Evolutionary conservation across 2,888 invertebrate genomes (phyloP), one percentile per base, ranked within the genome.

Genomic region (Sympetrum striolatum): DNA sequence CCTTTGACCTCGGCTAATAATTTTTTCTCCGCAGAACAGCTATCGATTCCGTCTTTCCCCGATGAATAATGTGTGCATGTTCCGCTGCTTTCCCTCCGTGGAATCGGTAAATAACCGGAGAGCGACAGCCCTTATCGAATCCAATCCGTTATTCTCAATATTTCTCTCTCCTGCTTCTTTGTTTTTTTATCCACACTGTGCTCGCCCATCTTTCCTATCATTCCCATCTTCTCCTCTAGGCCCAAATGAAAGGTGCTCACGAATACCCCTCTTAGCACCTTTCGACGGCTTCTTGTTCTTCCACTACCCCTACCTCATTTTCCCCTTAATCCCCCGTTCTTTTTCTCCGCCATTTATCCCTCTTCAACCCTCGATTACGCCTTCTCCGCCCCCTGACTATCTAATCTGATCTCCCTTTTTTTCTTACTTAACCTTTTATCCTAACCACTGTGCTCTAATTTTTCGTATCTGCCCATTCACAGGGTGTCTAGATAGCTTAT

Each of bases 11-110:
- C 86, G 18, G 37, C 37, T 86, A 64, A 86, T 60, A 86, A 60
- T 86, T 86, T 86, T 86, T n/a, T 60, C 86, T 64, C 37, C n/a
- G n/a, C 82, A 5, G 82, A 82, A 35, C 37, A 86, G 60, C 37
- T 60, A 86, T 86, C 86, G 86, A 86, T 86, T 86, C 39, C 37
- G 37, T 86, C 86, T 53, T 53, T 53, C 81, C 86, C 37, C 37
- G 60, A 86, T 86, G 86, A 86, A 60, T 86, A 86, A 86, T 86
- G 86, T 86, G 86, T 86, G 86, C 86, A 86, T 86, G 86, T 86
- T 86, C 60, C 86, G 64, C 86, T 60, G 86, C 64, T 60, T 86
- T 60, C 86, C 86, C n/a, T 58, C 86, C 86, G 86, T 60, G 60
- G 86, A 86, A 86, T 86, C 86, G 86, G 86, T 86, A 86, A 86